phyloP scores from a whole-genome alignment of 2,113 vertebrate genomes.

The Lates calcarifer region DNA sequence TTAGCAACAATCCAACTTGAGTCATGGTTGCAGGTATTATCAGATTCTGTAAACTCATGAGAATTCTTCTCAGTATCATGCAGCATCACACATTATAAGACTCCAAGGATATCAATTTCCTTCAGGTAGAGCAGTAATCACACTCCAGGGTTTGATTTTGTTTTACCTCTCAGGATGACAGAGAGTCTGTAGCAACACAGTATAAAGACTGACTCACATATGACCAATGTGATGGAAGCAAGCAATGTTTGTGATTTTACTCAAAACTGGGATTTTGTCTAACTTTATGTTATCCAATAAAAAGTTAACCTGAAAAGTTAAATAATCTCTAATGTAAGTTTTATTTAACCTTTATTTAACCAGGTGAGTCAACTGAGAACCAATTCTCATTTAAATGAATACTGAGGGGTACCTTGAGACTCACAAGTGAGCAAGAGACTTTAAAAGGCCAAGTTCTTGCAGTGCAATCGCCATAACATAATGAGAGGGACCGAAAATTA shows the following conservation, averaged over 20 bases:
- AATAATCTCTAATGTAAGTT: neutral
- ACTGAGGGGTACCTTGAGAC: neutral
- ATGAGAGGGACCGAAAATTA: slow-evolving; percentile 4
- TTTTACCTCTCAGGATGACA: slow-evolving; percentile 13
- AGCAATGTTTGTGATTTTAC: neutral
- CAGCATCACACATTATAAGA: neutral
- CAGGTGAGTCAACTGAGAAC: too few relatives aligned
- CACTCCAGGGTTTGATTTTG: neutral
- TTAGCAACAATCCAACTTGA: neutral
- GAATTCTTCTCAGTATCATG: neutral
- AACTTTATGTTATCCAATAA: neutral
- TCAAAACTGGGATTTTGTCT: neutral
- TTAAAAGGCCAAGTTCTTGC: neutral
- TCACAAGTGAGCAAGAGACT: neutral
- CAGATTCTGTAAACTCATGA: neutral
- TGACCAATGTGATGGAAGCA: neutral
- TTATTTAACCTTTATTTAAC: too few relatives aligned
- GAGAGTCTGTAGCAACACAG: neutral
- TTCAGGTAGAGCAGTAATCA: neutral
- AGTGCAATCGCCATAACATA: neutral
- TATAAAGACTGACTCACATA: neutral
- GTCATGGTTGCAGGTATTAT: neutral
- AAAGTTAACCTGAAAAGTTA: neutral
- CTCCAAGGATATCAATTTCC: neutral
- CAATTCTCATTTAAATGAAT: too few relatives aligned